phyloP scores from a whole-genome alignment of 2,888 invertebrate genomes.

The Macrophya annulata region DNA sequence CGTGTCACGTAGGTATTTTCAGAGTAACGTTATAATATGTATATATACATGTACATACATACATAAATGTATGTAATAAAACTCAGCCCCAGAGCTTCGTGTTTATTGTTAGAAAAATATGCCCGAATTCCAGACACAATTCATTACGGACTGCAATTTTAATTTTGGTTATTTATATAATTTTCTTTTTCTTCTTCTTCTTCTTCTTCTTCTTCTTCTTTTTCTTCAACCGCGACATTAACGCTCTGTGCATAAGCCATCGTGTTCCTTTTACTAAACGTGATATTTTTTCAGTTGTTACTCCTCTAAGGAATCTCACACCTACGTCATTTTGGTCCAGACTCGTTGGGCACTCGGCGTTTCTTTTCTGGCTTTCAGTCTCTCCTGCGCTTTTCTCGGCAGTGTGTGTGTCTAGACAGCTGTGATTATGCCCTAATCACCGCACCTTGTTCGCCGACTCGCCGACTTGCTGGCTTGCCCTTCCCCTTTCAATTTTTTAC shows the following conservation, averaged over 20 bases:
- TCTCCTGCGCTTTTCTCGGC: not conserved
- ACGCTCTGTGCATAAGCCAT: not conserved
- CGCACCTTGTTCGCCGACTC: conserved; percentile 43
- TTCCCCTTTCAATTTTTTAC: conserved; percentile 20
- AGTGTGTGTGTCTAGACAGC: conserved; percentile 53
- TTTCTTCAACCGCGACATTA: not conserved
- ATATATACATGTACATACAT: not conserved
- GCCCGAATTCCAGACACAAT: not conserved
- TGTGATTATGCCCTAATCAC: conserved; percentile 55
- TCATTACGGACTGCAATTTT: not conserved
- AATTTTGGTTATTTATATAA: conserved; percentile 8
- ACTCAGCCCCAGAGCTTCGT: not conserved
- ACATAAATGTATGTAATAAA: not conserved
- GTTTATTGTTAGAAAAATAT: not conserved
- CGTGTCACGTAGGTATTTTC: conserved; percentile 32
- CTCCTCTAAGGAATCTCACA: conserved; percentile 24
- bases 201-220: too few relatives aligned
- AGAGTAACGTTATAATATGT: not conserved
- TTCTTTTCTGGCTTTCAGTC: conserved; percentile 46
- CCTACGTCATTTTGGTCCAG: conserved; percentile 3
- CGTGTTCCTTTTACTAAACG: conserved; percentile 1
- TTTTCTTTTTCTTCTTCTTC: not conserved
- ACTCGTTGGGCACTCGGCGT: conserved; percentile 40
- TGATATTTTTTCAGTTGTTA: conserved; percentile 20
- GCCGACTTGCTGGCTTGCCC: conserved; percentile 19